phyloP scores from a whole-genome alignment of 1,140 invertebrate species.

The Gryllus bimaculatus region DNA sequence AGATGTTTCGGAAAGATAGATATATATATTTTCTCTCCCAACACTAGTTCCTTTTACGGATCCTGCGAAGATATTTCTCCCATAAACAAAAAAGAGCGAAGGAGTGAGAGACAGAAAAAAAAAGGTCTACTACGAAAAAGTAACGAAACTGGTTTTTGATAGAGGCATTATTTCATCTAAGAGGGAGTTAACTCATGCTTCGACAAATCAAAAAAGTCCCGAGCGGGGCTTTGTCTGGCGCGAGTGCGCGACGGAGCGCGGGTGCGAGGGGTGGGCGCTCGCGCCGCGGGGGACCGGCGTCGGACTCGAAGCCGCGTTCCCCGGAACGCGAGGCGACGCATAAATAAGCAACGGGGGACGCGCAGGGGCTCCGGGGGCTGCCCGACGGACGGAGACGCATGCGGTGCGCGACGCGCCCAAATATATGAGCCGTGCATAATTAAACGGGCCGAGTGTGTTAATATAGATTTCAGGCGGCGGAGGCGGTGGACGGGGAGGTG shows the following conservation, averaged over 20 bases:
- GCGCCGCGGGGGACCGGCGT: background rate
- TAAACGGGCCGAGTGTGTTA: background rate
- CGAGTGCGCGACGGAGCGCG: background rate
- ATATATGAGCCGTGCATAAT: conserved; percentile 1
- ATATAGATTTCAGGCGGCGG: background rate
- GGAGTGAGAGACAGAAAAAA: background rate
- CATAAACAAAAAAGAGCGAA: background rate
- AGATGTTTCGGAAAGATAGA: background rate
- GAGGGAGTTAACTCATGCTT: conserved; percentile 1
- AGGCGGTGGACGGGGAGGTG: too few species aligned
- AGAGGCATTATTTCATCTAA: conserved; percentile 1
- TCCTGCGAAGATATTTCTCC: conserved; percentile 1
- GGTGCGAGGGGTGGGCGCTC: background rate
- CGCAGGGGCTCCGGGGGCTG: too few species aligned
- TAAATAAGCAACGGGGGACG: background rate
- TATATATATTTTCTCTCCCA: background rate
- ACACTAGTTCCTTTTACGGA: background rate
- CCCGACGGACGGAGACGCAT: background rate
- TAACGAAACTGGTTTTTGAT: background rate
- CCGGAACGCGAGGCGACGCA: background rate
- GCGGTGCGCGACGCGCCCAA: background rate
- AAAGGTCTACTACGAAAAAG: background rate
- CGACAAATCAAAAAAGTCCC: background rate
- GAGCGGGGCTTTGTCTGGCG: background rate
- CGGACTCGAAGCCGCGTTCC: background rate